Conservation (phyloP, 2,888 invertebrate genomes). For the Lycophotia porphyrea region DNA sequence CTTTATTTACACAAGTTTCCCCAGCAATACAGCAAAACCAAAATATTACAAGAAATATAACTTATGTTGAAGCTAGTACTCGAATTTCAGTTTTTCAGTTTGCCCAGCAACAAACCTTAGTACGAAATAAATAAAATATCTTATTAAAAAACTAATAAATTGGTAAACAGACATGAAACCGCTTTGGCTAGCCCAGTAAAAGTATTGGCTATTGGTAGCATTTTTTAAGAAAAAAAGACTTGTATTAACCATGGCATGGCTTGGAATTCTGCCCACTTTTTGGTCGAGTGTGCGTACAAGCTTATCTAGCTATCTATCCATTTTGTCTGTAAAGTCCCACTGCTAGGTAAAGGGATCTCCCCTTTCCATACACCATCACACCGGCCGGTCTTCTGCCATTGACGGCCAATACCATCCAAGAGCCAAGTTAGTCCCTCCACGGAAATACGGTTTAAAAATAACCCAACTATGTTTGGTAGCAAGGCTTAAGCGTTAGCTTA, state of each 20-base stretch:
- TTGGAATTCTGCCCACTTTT: conserved; percentile 19
- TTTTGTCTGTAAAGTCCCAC: neutral
- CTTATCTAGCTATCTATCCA: neutral
- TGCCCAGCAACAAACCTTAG: neutral
- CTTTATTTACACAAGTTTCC: too few relatives aligned
- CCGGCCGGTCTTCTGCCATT: neutral
- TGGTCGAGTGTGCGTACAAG: neutral
- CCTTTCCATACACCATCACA: neutral
- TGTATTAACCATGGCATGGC: neutral
- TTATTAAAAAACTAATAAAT: conserved; percentile 26
- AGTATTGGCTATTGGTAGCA: neutral
- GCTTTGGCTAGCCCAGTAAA: neutral
- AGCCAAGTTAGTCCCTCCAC: neutral
- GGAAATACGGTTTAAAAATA: neutral
- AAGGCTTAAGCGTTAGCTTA: neutral
- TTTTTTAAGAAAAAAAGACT: neutral
- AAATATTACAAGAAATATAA: neutral
- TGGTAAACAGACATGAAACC: conserved; percentile 1
- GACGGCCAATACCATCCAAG: neutral
- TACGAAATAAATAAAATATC: conserved; percentile 14
- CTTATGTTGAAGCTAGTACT: neutral
- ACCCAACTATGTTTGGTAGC: neutral
- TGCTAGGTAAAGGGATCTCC: neutral
- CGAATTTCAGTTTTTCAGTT: neutral
- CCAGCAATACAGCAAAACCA: neutral